Conservation (phyloP, 2,888 invertebrate species). For the Heliconius erato region DNA sequence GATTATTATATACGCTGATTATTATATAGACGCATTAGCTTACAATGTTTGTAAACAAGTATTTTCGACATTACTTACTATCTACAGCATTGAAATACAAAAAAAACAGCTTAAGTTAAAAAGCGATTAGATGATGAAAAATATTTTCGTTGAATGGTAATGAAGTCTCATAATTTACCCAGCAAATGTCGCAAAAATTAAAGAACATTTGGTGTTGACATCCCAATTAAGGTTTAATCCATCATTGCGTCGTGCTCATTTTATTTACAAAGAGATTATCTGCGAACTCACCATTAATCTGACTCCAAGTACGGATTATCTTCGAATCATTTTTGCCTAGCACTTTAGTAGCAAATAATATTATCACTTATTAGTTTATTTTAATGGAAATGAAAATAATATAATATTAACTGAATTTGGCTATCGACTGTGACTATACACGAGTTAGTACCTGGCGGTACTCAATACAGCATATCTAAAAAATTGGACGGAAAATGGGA, state of each 20-base stretch:
- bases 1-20: too few relatives aligned
- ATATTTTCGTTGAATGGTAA: constrained; percentile 24
- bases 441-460: too few relatives aligned
- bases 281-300: constrained; percentile 39
- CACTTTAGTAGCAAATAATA: constrained; percentile 20
- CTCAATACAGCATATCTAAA: too few relatives aligned
- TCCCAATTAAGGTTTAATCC: constrained; percentile 61
- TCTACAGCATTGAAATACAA: not conserved
- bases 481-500: too few relatives aligned
- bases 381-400: not conserved
- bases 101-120: not conserved
- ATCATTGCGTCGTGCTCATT: constrained; percentile 53
- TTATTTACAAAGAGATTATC: constrained; percentile 44
- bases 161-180: constrained; percentile 30
- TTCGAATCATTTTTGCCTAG: constrained; percentile 34
- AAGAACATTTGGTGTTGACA: constrained; percentile 63
- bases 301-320: constrained; percentile 40
- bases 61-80: not conserved
- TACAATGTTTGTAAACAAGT: too few relatives aligned
- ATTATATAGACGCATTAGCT: too few relatives aligned
- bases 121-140: constrained; percentile 12
- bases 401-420: not conserved
- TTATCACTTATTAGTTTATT: not conserved
- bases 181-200: constrained; percentile 55
- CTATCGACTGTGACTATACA: too few relatives aligned